Percentiles rank a stretch among this genome's conserved stretches.
These are phyloP conservation scores for Drosophila miranda DNA, from an alignment of 1,140 invertebrate genomes.

Conservation along the genomic window DNA sequence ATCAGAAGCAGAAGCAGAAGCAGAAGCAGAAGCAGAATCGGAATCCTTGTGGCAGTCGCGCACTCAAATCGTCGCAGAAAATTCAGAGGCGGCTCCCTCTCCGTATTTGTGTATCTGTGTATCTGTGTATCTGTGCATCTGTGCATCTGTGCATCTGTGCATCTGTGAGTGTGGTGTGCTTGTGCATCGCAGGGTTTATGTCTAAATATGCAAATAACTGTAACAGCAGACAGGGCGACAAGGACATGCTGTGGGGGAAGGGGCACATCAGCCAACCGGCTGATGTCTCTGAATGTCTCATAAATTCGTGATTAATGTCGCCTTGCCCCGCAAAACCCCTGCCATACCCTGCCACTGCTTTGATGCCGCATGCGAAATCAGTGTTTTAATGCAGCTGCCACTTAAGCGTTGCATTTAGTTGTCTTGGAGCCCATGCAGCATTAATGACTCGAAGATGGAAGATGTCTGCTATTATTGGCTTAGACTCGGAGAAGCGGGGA, in stretches of 20 bases:
- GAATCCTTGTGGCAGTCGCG: slow-evolving; percentile 44
- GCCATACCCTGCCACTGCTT: slow-evolving; percentile 16
- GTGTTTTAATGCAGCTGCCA: slow-evolving; percentile 51
- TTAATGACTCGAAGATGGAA: slow-evolving; percentile 35
- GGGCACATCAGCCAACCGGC: not conserved
- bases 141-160: not conserved
- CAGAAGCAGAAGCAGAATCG: slow-evolving; percentile 9
- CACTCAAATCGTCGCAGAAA: slow-evolving; percentile 58
- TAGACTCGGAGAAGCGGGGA: slow-evolving; percentile 19
- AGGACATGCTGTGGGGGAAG: not conserved
- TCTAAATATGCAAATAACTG: slow-evolving; percentile 58
- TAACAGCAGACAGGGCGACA: slow-evolving; percentile 1
- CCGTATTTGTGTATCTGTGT: not conserved
- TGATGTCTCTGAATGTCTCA: slow-evolving; percentile 42
- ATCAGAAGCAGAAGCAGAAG: not conserved
- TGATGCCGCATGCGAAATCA: slow-evolving; percentile 48
- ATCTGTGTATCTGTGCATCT: not conserved
- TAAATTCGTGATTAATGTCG: slow-evolving; percentile 57
- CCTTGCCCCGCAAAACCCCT: not conserved
- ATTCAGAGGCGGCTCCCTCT: slow-evolving; percentile 28
- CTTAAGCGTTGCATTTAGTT: slow-evolving; percentile 40
- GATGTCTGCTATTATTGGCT: slow-evolving; percentile 48
- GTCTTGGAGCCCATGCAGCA: slow-evolving; percentile 52
- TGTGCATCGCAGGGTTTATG: slow-evolving; percentile 35
- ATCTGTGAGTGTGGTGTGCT: slow-evolving; percentile 3